phyloP scores from a whole-genome alignment of 2,797 vertebrate species.

The Coendou prehensilis region DNA sequence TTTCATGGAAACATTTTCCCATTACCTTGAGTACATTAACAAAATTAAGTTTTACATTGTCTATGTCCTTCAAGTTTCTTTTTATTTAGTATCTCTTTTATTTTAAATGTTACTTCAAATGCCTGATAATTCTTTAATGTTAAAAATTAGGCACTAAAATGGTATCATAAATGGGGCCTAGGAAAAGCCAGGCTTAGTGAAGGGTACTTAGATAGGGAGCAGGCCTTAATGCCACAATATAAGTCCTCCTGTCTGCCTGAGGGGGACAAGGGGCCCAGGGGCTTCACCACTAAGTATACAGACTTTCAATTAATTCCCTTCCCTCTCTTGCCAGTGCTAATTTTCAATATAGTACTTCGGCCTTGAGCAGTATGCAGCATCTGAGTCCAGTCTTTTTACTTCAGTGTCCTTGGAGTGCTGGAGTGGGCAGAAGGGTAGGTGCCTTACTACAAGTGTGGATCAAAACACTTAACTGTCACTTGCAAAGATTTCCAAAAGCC shows the following conservation, averaged over 20 bases:
- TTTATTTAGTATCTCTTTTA: background rate
- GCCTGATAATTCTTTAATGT: background rate
- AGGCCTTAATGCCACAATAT: background rate
- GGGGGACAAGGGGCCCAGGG: background rate
- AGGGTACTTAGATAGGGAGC: background rate
- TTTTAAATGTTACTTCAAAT: slow-evolving; percentile 49
- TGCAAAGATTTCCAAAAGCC: background rate
- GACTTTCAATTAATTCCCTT: background rate
- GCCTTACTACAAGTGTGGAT: background rate
- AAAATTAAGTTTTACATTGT: background rate
- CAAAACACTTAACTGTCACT: background rate
- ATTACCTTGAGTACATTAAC: slow-evolving; percentile 1
- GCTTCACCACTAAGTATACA: background rate
- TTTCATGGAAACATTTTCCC: background rate
- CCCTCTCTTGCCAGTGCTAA: background rate
- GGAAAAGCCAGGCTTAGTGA: background rate
- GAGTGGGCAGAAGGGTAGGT: background rate
- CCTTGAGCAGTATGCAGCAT: background rate
- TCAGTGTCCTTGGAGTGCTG: background rate
- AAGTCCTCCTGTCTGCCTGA: background rate
- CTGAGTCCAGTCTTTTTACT: background rate
- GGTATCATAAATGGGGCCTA: background rate
- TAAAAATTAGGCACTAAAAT: slow-evolving; percentile 34
- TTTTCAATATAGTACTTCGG: background rate
- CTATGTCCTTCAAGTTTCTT: slow-evolving; percentile 40